phyloP scores from a whole-genome alignment of 2,113 vertebrate genomes.

The Indicator indicator region DNA sequence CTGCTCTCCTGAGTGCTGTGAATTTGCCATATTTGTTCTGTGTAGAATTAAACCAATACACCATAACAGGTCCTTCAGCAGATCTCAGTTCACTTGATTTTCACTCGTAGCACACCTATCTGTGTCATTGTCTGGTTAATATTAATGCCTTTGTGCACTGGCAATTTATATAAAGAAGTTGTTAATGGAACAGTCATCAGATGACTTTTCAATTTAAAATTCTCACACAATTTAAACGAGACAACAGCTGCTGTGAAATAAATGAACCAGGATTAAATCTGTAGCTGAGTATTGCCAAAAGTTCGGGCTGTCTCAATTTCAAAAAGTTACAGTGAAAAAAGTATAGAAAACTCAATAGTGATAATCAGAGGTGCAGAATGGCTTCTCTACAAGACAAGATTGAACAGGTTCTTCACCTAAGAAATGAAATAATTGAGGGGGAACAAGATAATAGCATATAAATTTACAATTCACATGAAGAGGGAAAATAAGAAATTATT shows the following conservation, averaged over 20 bases:
- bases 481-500: not conserved
- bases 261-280: not conserved
- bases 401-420: not conserved
- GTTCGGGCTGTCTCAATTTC: not conserved
- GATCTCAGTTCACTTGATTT: not conserved
- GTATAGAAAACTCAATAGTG: not conserved
- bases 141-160: not conserved
- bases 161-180: not conserved
- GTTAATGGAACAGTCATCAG: not conserved
- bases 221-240: constrained; percentile 1
- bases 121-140: not conserved
- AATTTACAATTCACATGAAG: not conserved
- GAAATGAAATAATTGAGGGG: not conserved
- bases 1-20: not conserved
- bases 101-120: not conserved
- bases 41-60: not conserved
- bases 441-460: not conserved
- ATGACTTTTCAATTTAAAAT: constrained; percentile 15
- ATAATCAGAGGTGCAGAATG: not conserved
- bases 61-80: not conserved
- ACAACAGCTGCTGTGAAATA: not conserved
- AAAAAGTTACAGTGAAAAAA: not conserved
- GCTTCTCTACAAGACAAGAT: not conserved
- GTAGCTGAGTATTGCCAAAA: not conserved
- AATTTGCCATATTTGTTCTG: not conserved